Evolutionary conservation across 2,113 vertebrate genomes (phyloP).

Genomic region (Trichomycterus rosablanca): DNA sequence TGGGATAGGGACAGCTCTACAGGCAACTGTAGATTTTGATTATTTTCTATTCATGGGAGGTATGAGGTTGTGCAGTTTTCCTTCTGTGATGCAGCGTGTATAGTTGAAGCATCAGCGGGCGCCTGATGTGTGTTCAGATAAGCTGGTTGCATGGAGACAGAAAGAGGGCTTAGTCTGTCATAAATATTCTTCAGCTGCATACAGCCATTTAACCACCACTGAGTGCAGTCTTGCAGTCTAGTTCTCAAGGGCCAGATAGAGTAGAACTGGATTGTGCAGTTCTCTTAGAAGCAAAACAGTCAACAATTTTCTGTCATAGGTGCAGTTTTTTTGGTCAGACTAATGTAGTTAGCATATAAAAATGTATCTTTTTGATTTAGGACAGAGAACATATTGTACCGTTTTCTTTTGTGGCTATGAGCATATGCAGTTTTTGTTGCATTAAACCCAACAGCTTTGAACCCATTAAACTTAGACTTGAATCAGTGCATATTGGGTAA

Average conservation of each 20-base stretch:
- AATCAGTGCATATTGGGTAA: no score
- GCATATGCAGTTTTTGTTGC: neutral
- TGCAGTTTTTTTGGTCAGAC: no score
- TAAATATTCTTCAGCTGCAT: constrained; percentile 46
- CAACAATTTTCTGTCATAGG: neutral
- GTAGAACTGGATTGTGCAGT: constrained; percentile 1
- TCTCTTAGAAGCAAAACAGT: neutral
- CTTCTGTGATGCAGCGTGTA: constrained; percentile 26
- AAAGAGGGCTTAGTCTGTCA: constrained; percentile 31
- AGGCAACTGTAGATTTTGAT: constrained; percentile 1
- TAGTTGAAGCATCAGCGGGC: constrained; percentile 21
- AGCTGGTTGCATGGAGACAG: constrained; percentile 44
- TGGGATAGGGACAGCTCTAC: neutral
- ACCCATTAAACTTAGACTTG: no score
- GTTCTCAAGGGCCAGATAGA: constrained; percentile 10
- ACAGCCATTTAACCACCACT: constrained; percentile 21
- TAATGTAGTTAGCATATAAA: no score
- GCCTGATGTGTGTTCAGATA: constrained; percentile 38
- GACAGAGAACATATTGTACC: neutral
- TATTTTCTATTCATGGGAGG: neutral
- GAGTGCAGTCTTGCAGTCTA: constrained; percentile 27
- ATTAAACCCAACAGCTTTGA: neutral
- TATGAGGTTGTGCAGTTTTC: constrained; percentile 6
- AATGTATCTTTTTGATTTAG: neutral
- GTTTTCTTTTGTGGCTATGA: neutral